Evolutionary conservation across 1,140 invertebrate genomes (phyloP).

Genomic region (Reticulitermes speratus): DNA sequence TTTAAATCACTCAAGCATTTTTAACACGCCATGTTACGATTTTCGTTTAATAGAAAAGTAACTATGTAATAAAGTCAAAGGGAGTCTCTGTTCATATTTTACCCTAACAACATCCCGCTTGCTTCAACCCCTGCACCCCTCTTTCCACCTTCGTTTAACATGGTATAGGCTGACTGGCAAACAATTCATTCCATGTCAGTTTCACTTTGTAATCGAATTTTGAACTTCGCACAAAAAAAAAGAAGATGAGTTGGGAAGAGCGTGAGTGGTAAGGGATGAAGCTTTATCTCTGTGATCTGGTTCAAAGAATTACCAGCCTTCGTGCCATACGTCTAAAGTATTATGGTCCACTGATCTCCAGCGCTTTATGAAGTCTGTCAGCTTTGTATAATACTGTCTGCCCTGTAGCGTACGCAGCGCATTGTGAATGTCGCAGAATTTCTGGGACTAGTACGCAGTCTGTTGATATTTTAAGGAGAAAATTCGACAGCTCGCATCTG

Average conservation of each 20-base stretch:
- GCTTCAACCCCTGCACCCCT: neutral
- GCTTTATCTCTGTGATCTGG: neutral
- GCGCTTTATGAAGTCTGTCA: too few relatives aligned
- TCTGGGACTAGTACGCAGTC: too few relatives aligned
- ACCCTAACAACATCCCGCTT: neutral
- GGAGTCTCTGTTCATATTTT: neutral
- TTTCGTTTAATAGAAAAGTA: neutral
- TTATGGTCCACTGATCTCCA: too few relatives aligned
- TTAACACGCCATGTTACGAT: neutral
- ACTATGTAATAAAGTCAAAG: neutral
- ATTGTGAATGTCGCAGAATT: too few relatives aligned
- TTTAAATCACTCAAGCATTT: too few relatives aligned
- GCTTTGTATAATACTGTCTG: too few relatives aligned
- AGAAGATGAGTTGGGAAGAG: neutral
- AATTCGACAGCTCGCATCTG: too few relatives aligned
- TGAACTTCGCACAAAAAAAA: neutral
- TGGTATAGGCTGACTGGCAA: neutral
- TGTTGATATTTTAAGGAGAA: too few relatives aligned
- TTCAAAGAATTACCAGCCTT: neutral
- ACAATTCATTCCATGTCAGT: neutral
- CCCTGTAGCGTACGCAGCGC: too few relatives aligned
- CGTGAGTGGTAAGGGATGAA: neutral
- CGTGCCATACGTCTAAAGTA: neutral
- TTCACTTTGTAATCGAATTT: conserved; percentile 19
- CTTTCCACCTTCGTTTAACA: neutral